Conservation (phyloP, 2,113 vertebrate genomes). For the Chaenocephalus aceratus region DNA sequence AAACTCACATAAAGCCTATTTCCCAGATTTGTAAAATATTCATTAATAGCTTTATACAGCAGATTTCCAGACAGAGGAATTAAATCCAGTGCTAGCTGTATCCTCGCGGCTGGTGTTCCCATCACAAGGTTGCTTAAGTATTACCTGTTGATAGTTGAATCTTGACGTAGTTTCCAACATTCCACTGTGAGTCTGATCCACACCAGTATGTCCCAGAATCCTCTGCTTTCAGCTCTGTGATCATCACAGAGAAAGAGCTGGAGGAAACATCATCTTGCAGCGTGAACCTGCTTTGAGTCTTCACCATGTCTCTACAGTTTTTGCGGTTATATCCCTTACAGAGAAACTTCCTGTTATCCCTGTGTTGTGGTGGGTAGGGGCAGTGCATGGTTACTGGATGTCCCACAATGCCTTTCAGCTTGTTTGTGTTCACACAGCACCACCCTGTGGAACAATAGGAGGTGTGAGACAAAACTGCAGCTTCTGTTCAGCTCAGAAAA, state of each 20-base stretch:
- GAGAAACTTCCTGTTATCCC: constrained; percentile 53
- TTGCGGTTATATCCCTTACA: constrained; percentile 48
- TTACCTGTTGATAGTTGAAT: constrained; percentile 52
- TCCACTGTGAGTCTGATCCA: constrained; percentile 51
- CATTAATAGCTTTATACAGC: too few species aligned
- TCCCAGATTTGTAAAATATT: too few species aligned
- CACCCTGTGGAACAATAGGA: constrained; percentile 38
- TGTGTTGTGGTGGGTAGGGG: constrained; percentile 33
- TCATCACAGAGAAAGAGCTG: constrained; percentile 23
- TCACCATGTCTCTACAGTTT: constrained; percentile 25
- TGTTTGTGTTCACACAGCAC: constrained; percentile 40
- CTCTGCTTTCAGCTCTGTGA: constrained; percentile 32
- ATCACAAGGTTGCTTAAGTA: too few species aligned
- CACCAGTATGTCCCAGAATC: constrained; percentile 67
- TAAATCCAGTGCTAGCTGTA: too few species aligned
- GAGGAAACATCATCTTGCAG: neutral
- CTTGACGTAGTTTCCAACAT: constrained; percentile 32
- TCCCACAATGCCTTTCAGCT: constrained; percentile 23
- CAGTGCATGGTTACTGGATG: constrained; percentile 24
- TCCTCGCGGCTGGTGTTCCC: too few species aligned
- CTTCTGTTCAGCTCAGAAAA: neutral
- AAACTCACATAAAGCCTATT: too few species aligned
- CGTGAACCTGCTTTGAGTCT: neutral
- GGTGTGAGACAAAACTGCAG: neutral
- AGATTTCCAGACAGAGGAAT: too few species aligned